Conservation (phyloP, 2,888 invertebrate genomes). For the Pantelozetes paolii region DNA sequence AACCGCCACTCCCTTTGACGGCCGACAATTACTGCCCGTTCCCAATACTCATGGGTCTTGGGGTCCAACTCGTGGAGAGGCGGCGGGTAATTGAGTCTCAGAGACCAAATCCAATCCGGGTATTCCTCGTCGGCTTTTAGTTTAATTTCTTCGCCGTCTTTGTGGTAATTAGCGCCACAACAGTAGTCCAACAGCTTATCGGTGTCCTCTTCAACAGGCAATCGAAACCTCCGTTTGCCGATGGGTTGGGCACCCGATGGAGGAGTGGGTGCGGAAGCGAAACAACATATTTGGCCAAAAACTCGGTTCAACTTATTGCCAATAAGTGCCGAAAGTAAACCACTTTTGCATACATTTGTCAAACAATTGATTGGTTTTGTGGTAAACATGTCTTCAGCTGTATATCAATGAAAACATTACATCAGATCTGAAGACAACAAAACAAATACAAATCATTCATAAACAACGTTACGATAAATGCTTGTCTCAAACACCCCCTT, state of each 20-base stretch:
- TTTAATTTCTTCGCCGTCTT: conserved; percentile 72
- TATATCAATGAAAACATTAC: not conserved
- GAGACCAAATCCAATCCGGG: conserved; percentile 84
- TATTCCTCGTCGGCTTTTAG: conserved; percentile 72
- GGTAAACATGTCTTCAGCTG: not conserved
- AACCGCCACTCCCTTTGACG: conserved; percentile 33
- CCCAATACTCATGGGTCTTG: conserved; percentile 75
- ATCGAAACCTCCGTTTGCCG: conserved; percentile 46
- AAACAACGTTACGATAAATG: not conserved
- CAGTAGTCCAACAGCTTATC: conserved; percentile 68
- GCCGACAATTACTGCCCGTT: conserved; percentile 52
- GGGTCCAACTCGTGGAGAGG: conserved; percentile 72
- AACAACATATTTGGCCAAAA: not conserved
- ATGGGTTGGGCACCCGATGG: conserved; percentile 31
- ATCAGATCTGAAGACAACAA: not conserved
- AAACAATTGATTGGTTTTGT: not conserved
- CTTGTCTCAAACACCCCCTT: not conserved
- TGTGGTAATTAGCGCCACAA: conserved; percentile 79
- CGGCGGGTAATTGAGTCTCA: conserved; percentile 62
- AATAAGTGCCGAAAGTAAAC: not conserved
- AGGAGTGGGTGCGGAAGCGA: not conserved
- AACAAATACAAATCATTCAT: not conserved
- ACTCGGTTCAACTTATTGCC: not conserved
- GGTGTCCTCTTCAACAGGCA: conserved; percentile 81
- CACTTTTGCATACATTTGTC: not conserved